Conservation (phyloP, 2,113 vertebrate genomes). For the Crotophaga sulcirostris region DNA sequence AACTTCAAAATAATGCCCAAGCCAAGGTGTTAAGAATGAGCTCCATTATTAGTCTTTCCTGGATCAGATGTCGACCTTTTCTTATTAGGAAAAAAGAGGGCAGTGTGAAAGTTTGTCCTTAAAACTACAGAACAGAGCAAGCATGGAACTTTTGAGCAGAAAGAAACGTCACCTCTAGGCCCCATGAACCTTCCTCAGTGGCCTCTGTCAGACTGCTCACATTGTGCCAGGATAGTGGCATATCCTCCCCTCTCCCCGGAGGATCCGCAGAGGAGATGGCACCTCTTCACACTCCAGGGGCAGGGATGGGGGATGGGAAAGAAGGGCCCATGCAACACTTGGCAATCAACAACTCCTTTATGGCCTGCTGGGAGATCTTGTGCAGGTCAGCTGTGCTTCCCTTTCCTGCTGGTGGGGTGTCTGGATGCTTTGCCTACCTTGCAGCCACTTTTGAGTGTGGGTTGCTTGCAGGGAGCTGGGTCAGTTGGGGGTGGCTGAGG, state of each 20-base stretch:
- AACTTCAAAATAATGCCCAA: neutral
- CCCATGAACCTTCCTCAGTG: rapidly evolving
- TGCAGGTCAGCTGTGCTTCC: rapidly evolving
- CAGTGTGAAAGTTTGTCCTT: neutral
- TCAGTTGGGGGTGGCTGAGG: neutral
- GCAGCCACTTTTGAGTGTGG: rapidly evolving
- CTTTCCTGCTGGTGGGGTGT: rapidly evolving
- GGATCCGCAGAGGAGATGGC: neutral
- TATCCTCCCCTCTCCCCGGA: neutral
- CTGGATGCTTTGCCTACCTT: neutral
- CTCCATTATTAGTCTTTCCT: neutral
- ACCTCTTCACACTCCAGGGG: neutral
- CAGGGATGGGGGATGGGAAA: neutral
- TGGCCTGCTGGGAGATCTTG: neutral
- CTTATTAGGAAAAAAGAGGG: neutral
- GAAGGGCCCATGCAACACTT: neutral
- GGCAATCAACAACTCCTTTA: neutral
- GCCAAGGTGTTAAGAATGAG: neutral
- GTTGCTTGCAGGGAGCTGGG: neutral
- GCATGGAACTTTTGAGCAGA: neutral
- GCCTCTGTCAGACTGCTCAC: rapidly evolving
- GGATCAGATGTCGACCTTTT: neutral
- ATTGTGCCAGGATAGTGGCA: neutral
- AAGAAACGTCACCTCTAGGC: neutral
- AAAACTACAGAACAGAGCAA: neutral